Evolutionary conservation across 2,888 invertebrate species (phyloP).

Genomic region (Pherbina coryleti): DNA sequence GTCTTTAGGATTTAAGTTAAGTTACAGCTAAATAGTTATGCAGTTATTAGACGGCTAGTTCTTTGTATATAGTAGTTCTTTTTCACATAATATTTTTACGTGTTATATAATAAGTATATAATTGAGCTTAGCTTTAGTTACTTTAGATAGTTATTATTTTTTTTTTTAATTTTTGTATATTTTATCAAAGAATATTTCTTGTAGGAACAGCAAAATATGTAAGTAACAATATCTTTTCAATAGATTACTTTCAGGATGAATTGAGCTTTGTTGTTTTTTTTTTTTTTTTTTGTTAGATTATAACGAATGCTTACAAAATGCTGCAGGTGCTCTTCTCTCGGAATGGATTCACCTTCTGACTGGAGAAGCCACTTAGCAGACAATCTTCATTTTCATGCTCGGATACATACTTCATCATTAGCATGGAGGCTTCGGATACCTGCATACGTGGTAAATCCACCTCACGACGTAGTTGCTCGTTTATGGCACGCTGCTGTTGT

Average conservation of each 20-base stretch:
- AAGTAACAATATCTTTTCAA: background rate
- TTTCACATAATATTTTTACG: background rate
- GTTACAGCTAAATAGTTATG: background rate
- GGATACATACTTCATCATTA: conserved; percentile 90
- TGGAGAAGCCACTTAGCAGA: conserved; percentile 91
- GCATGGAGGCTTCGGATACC: conserved; percentile 86
- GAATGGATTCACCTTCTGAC: conserved; percentile 95
- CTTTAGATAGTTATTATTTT: background rate
- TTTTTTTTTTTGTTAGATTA: background rate
- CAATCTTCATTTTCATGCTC: conserved; percentile 95
- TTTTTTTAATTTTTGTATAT: background rate
- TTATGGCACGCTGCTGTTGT: conserved; percentile 91
- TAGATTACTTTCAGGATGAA: background rate
- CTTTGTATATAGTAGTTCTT: background rate
- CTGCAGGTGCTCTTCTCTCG: conserved; percentile 92
- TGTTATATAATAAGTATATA: background rate
- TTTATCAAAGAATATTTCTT: background rate
- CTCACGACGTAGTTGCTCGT: conserved; percentile 93
- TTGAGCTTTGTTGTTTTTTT: conserved; percentile 15
- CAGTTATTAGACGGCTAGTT: background rate
- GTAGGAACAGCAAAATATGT: background rate
- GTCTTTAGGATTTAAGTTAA: no score
- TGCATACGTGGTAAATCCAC: conserved; percentile 85
- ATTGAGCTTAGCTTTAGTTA: background rate
- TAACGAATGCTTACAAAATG: conserved; percentile 75